A percentile compares a stretch with the other conserved stretches of the same genome.
These are phyloP conservation scores for Atethmia centrago DNA, from an alignment of 2,888 invertebrate genomes.

Conservation along the genomic window DNA sequence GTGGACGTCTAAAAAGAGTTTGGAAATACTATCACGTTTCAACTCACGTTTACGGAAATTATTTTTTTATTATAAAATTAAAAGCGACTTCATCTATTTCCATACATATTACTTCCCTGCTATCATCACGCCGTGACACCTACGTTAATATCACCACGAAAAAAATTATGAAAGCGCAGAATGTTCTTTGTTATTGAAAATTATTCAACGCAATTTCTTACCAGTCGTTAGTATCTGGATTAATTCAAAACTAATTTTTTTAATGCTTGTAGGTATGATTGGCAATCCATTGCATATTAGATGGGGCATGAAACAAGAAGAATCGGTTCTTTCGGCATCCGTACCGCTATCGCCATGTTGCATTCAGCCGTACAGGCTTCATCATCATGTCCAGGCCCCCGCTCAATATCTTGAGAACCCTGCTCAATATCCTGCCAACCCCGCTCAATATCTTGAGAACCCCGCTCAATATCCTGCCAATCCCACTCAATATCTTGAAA, in stretches of 20 bases:
- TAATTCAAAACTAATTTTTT: not conserved
- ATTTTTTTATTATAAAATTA: not conserved
- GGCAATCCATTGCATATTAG: not conserved
- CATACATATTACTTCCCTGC: not conserved
- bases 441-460: not conserved
- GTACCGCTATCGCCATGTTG: not conserved
- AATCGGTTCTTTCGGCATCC: conserved; percentile 1
- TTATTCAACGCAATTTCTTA: too few relatives aligned
- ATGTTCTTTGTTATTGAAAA: not conserved
- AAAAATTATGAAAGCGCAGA: not conserved
- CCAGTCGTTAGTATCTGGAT: not conserved
- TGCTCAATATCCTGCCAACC: not conserved
- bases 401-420: not conserved
- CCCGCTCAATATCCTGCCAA: not conserved
- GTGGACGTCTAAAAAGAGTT: not conserved
- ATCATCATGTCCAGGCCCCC: not conserved
- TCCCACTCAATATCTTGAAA: not conserved
- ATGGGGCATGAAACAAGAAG: not conserved
- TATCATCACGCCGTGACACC: not conserved
- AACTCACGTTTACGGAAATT: too few relatives aligned
- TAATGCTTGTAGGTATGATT: conserved; percentile 30
- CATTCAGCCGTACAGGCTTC: not conserved
- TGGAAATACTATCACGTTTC: not conserved
- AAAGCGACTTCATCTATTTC: not conserved
- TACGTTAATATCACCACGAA: not conserved